Conservation (phyloP, 1,140 invertebrate genomes). For the Propsilocerus akamusi region DNA sequence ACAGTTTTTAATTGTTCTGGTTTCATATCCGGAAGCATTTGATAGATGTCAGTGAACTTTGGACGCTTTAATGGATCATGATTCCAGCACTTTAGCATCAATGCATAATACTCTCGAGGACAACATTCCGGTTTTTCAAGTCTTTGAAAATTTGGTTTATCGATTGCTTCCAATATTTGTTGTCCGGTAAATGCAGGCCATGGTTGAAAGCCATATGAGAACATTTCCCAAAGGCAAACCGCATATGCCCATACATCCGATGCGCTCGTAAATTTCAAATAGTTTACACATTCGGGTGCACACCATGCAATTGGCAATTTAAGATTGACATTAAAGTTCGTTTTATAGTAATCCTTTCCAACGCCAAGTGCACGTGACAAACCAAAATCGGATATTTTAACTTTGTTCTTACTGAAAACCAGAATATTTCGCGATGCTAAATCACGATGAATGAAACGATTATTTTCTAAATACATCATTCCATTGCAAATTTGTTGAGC, state of each 20-base stretch:
- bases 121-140: constrained; percentile 88
- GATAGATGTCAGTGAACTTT: constrained; percentile 72
- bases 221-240: constrained; percentile 98
- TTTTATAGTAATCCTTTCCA: constrained; percentile 98
- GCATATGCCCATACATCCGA: constrained; percentile 97
- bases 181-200: constrained; percentile 92
- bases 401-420: constrained; percentile 88
- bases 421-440: constrained; percentile 89
- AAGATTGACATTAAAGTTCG: constrained; percentile 94
- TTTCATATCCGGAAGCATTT: constrained; percentile 63
- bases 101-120: constrained; percentile 76
- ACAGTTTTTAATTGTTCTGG: constrained; percentile 74
- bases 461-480: constrained; percentile 88
- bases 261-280: constrained; percentile 84
- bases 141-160: constrained; percentile 75
- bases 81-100: constrained; percentile 93
- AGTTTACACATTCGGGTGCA: constrained; percentile 95
- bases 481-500: constrained; percentile 89
- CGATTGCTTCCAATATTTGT: constrained; percentile 90
- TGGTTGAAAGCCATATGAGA: constrained; percentile 93
- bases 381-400: constrained; percentile 97
- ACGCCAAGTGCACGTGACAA: constrained; percentile 87
- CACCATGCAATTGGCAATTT: constrained; percentile 98
- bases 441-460: constrained; percentile 86
- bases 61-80: constrained; percentile 80